Evolutionary conservation across 2,888 invertebrate genomes (phyloP).

Genomic region (Ceriagrion tenellum): DNA sequence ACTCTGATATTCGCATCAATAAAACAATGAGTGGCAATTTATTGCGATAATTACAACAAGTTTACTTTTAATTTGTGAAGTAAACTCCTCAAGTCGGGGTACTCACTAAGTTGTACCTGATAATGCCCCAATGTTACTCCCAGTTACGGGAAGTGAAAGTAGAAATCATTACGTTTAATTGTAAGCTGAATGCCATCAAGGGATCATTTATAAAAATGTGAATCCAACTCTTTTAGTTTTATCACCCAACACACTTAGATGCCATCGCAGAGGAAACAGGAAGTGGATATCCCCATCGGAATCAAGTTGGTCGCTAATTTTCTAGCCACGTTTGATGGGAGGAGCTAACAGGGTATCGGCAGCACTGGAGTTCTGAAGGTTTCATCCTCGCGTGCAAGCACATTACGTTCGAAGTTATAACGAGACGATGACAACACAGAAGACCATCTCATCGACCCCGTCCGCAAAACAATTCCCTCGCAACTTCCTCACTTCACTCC

Average conservation of each 20-base stretch:
- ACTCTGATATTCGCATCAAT: too few relatives aligned
- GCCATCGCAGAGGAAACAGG: not conserved
- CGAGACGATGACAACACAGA: not conserved
- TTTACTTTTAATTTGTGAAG: too few relatives aligned
- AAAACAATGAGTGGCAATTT: too few relatives aligned
- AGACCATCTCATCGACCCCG: not conserved
- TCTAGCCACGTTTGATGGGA: not conserved
- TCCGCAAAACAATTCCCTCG: not conserved
- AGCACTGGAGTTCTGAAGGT: not conserved
- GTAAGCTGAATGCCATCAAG: too few relatives aligned
- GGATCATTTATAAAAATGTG: too few relatives aligned
- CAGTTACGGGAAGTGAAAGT: too few relatives aligned
- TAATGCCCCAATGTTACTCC: too few relatives aligned
- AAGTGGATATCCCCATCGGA: not conserved
- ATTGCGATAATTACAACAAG: too few relatives aligned
- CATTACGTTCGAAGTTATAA: not conserved
- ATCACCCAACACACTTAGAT: not conserved
- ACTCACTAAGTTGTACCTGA: too few relatives aligned
- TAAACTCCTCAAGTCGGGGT: too few relatives aligned
- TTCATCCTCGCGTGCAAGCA: not conserved
- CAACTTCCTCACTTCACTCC: not conserved
- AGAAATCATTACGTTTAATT: too few relatives aligned
- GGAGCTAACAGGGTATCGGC: not conserved
- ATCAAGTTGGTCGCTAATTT: slow-evolving; percentile 6
- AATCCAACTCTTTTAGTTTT: too few relatives aligned